These are phyloP conservation scores for Cuniculus paca DNA, from an alignment of 2,797 vertebrate genomes.

Conservation along the genomic window DNA sequence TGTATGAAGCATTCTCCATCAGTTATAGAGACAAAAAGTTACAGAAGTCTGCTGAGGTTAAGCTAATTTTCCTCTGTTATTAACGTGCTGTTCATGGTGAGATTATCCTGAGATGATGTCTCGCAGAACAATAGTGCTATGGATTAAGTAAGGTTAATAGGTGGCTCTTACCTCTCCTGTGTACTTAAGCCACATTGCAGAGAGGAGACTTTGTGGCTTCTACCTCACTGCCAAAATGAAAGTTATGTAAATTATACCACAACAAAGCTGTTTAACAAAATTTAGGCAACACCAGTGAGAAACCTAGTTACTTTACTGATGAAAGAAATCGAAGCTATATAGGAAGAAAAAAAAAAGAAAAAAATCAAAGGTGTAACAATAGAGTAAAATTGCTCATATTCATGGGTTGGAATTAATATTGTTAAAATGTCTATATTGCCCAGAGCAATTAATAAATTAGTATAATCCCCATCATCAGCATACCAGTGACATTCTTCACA, in stretches of 20 bases:
- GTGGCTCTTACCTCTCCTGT: fast-evolving
- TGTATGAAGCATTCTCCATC: not conserved
- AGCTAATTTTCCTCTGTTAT: not conserved
- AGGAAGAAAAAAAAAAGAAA: too few relatives aligned
- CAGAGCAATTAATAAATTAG: not conserved
- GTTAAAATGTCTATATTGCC: not conserved
- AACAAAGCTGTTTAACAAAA: not conserved
- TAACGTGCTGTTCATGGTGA: not conserved
- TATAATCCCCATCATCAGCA: not conserved
- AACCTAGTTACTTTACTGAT: not conserved
- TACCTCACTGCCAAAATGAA: not conserved
- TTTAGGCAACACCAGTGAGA: not conserved
- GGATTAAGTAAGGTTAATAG: not conserved
- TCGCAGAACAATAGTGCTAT: fast-evolving
- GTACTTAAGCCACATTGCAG: not conserved
- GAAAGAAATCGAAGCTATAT: not conserved
- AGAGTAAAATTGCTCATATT: not conserved
- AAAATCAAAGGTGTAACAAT: not conserved
- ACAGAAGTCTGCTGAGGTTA: not conserved
- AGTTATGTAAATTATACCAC: not conserved
- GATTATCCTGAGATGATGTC: too few relatives aligned
- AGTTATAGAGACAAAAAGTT: not conserved
- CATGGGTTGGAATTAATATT: not conserved
- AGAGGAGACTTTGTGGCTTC: not conserved
- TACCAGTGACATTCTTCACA: not conserved